These are phyloP conservation scores for Eupleurogrammus muticus DNA, from an alignment of 2,797 vertebrate species.

Conservation along the genomic window DNA sequence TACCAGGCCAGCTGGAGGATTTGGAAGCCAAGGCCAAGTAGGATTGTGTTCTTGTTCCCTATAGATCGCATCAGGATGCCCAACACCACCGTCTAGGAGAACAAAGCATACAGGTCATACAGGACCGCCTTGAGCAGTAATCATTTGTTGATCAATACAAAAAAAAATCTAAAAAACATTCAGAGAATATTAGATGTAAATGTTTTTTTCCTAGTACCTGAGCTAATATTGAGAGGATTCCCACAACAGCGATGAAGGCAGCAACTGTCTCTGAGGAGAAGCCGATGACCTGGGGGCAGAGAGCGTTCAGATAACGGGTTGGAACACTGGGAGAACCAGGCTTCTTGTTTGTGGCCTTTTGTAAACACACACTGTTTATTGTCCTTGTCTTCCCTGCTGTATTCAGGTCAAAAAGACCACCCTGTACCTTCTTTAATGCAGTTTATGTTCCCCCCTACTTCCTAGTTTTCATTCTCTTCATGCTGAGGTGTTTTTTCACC, in stretches of 20 bases:
- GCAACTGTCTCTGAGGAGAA: slow-evolving; percentile 93
- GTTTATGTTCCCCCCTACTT: too few relatives aligned
- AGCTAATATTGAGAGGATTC: slow-evolving; percentile 93
- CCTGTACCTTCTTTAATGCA: slow-evolving; percentile 16
- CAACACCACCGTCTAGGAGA: slow-evolving; percentile 89
- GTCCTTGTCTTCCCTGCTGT: neutral
- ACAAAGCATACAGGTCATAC: slow-evolving; percentile 14
- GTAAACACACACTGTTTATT: slow-evolving; percentile 1
- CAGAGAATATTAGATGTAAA: neutral
- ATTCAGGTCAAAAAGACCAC: slow-evolving; percentile 32
- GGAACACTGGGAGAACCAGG: slow-evolving; percentile 19
- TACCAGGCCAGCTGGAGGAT: slow-evolving; percentile 96
- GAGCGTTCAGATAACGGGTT: slow-evolving; percentile 31
- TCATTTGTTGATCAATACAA: neutral
- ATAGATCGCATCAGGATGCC: slow-evolving; percentile 94
- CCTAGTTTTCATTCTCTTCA: too few relatives aligned
- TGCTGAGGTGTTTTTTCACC: too few relatives aligned
- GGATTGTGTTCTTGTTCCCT: slow-evolving; percentile 95
- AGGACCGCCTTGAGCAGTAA: neutral
- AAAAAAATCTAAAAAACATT: neutral
- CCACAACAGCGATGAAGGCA: slow-evolving; percentile 93
- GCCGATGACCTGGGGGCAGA: slow-evolving; percentile 86
- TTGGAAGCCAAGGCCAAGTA: slow-evolving; percentile 93
- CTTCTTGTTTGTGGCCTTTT: slow-evolving; percentile 17
- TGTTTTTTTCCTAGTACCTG: slow-evolving; percentile 82